Evolutionary conservation across 2,888 invertebrate species (phyloP), one percentile per base, ranked within the genome.

Genomic region (Stenolophus ochropezus): DNA sequence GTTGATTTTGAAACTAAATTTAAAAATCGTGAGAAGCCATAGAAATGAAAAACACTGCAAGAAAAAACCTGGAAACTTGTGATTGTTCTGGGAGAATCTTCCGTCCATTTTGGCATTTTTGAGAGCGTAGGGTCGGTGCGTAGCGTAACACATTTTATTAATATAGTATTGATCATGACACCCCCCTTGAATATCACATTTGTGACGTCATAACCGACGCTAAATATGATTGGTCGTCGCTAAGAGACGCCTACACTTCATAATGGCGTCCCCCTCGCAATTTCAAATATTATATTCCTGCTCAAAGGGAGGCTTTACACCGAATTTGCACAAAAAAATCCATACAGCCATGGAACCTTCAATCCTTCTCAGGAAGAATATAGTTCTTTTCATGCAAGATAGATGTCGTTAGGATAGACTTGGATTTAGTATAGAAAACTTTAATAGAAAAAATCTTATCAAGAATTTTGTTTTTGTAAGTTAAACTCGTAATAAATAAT

Each of bases 161-260:
- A 85, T 86, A 85, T 83, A 83, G 85, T 87, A 87, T 87, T 86
- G 87, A 87, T 86, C 86, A 86, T 85, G 49, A 85, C 86, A 86
- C 85, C 86, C 85, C 84, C 85, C 73, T 78, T 85, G 86, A 86
- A 87, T 86, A 86, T 87, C 84, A 85, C 84, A 86, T 85, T 85
- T 85, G 86, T 87, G 87, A 88, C 88, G 88, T 88, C 88, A 87
- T 86, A 86, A 86, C 86, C 86, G 88, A 86, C 87, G 88, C 86
- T 85, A 84, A 86, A 86, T 87, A 88, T 88, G 88, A 89, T 89
- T 88, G 88, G 88, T 86, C 85, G 89, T 88, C 88, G 88, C 88
- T 86, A 88, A 88, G 88, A 88, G 87, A 89, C 89, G 88, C 89
- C 88, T 88, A 86, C 84, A 86, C 85, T 86, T 86, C 85, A 86